Evolutionary conservation across 1,140 invertebrate genomes (phyloP).

Genomic region (Drosophila prosaltans): DNA sequence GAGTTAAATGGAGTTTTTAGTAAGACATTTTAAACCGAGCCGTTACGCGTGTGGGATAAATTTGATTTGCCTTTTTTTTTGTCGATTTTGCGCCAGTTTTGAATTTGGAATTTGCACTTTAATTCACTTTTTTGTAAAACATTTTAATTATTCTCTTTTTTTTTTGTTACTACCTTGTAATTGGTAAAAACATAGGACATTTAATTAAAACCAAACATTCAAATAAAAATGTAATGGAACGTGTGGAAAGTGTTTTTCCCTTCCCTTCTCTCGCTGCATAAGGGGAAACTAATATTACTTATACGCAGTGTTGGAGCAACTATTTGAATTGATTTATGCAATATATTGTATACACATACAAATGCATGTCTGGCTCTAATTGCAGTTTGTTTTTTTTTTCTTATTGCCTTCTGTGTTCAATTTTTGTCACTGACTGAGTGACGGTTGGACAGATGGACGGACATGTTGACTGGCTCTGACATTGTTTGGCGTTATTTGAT

Average conservation of each 20-base stretch:
- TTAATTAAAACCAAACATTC: constrained; percentile 50
- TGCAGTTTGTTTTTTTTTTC: constrained; percentile 55
- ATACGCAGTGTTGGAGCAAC: constrained; percentile 45
- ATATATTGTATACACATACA: neutral
- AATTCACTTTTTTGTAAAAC: constrained; percentile 39
- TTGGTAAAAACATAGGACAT: constrained; percentile 34
- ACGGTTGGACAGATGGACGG: constrained; percentile 3
- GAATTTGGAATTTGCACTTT: constrained; percentile 41
- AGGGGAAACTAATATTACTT: constrained; percentile 40
- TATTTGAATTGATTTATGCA: neutral
- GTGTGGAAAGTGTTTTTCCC: neutral
- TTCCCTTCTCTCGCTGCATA: neutral
- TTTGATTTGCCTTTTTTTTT: constrained; percentile 34
- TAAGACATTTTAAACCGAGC: constrained; percentile 29
- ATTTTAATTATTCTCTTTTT: constrained; percentile 39
- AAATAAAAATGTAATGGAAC: constrained; percentile 41
- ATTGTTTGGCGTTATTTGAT: constrained; percentile 68
- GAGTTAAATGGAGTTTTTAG: constrained; percentile 34
- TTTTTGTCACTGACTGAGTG: constrained; percentile 37
- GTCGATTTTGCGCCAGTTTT: constrained; percentile 43
- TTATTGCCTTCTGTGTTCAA: constrained; percentile 56
- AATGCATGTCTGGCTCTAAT: constrained; percentile 48
- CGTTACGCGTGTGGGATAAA: constrained; percentile 17
- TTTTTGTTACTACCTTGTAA: constrained; percentile 26
- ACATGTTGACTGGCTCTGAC: constrained; percentile 27